Base-by-base conservation (phyloP, 2,888 invertebrate species). In the Peribatodes rhomboidaria region DNA sequence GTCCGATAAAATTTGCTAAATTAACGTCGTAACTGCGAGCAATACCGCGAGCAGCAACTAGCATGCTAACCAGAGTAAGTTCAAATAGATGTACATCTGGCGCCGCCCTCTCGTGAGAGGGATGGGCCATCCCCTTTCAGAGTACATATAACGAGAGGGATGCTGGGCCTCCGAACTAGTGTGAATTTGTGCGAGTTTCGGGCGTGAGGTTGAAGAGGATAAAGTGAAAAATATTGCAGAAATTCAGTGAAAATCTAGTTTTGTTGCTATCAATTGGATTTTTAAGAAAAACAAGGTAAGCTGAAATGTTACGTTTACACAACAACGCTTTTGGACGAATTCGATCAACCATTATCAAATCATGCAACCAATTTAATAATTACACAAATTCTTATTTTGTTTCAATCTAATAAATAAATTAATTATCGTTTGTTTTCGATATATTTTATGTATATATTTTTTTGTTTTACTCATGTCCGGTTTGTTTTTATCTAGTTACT, bases 131-230 rank as follows among this genome's bases (percentile, higher is more conserved):
- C 87, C 88, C 88, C 80, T 77, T 78, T 69, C 71, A 67, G 74
- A 76, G 75, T 74, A 70, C 74, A 81, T 89, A 89, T 84, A 90
- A 86, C 75, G 75, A 42, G 81, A 86, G 91, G 87, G 89, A 90
- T 87, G 88, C 88, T 90, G 86, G 52, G 69, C 69, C 80, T 77
- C 71, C 67, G 65, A 75, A 75, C 81, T 67, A 72, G 66, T 66
- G 58, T 66, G 33, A 52, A 4, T 33, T 41, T 56, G 44, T 46
- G 20, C 31, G 20, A 10, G 54, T 20, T 11, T 11, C 18, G 13
- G 42, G 50, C 33, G 7, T 42, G 33, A 31, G 20, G 41, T 46
- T 31, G 11, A n/a, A 39, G 27, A 7, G n/a, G n/a, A 50, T 44
- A 46, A 44, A 58, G 52, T 46, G 52, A 27, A 2, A 47, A 55